Base-by-base conservation (phyloP, 2,888 invertebrate genomes). In the Volucella bombylans region DNA sequence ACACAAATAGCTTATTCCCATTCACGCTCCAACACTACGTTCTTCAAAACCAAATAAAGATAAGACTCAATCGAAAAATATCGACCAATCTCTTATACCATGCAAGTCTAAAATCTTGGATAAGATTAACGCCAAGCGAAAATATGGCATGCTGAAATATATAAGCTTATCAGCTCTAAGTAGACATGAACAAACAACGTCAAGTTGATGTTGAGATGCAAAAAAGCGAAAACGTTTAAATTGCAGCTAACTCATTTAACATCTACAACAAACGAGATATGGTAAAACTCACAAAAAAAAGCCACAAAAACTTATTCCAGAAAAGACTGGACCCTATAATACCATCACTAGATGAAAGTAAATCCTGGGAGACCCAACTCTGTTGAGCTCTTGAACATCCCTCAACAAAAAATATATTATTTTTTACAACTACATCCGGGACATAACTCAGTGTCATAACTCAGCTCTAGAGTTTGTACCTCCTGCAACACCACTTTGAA, bases 261-360 rank as follows among this genome's bases (percentile, higher is more conserved):
- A 43, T 2, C 43, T 43, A 43, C 1, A 43, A 4, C 43, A 43
- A 0, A 43, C 3, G 1, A 4, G 0, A 43, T 43, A 6, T 4
- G 11, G 12, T 43, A 8, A 43, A 43, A 43, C 2, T 43, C 10
- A 43, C n/a, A 1, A 0, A 11, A 43, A 43, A 43, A 43, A 43
- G 11, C 43, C 3, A 43, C 43, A 43, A 43, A 43, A 43, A 43
- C 11, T 43, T 12, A 43, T 43, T 12, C 4, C 9, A 43, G 4
- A 43, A 43, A 43, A 0, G 43, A 43, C 8, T 43, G 43, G 10
- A 43, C 1, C 10, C 2, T 43, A 43, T 43, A 43, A 4, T 11
- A 43, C 43, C 43, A 52, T 52, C 52, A 52, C 18, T 52, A 52
- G 8, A 52, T 23, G 18, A 55, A 55, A 55, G 38, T 38, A n/a